Evolutionary conservation across 1,140 invertebrate species (phyloP).

Genomic region (Brachionus sp.): DNA sequence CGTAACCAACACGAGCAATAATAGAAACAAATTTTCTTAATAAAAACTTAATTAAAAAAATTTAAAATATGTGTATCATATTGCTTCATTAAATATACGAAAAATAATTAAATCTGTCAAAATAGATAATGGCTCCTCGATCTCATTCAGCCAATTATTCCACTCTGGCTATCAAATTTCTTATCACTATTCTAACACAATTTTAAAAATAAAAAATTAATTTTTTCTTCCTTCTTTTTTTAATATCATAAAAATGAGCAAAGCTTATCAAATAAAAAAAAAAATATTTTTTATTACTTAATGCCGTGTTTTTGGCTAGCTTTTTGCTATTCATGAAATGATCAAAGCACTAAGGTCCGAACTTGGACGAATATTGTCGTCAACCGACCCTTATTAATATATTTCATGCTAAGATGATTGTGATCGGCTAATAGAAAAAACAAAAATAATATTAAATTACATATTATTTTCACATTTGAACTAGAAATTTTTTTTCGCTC

Average conservation of each 20-base stretch:
- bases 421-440: background rate
- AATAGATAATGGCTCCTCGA: constrained; percentile 6
- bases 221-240: background rate
- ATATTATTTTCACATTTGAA: constrained; percentile 27
- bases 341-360: background rate
- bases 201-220: background rate
- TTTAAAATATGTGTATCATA: constrained; percentile 41
- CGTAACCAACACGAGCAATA: background rate
- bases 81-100: constrained; percentile 12
- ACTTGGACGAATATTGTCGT: background rate
- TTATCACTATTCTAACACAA: background rate
- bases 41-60: constrained; percentile 31
- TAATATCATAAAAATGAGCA: background rate
- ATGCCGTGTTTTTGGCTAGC: background rate
- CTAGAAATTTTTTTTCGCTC: background rate
- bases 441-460: constrained; percentile 31
- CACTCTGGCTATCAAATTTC: background rate
- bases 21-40: background rate
- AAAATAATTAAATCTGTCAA: constrained; percentile 36
- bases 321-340: background rate
- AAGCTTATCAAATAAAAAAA: too few relatives aligned
- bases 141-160: background rate
- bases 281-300: background rate
- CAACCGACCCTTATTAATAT: background rate
- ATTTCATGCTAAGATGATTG: constrained; percentile 34